phyloP scores from a whole-genome alignment of 2,888 invertebrate genomes.

The Ormyrus rosae region DNA sequence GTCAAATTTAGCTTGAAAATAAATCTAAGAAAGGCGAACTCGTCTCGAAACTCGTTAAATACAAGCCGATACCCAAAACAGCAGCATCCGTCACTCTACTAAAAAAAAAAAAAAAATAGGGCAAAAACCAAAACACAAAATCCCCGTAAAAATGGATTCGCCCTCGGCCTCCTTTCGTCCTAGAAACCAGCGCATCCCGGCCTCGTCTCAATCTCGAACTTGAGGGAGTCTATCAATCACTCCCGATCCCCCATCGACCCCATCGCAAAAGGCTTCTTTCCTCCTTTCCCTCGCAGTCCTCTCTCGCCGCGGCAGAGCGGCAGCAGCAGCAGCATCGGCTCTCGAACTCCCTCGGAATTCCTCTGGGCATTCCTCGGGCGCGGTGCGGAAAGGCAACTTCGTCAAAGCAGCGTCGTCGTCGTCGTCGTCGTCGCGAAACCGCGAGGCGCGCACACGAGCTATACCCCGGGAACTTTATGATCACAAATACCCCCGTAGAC shows the following conservation, averaged over 20 bases:
- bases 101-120: background rate
- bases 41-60: too few species aligned
- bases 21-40: too few species aligned
- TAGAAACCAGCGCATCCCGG: background rate
- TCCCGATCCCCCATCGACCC: background rate
- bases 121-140: background rate
- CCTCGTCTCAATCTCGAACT: conserved; percentile 23
- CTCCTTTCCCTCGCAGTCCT: too few species aligned
- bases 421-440: background rate
- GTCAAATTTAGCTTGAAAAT: too few species aligned
- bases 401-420: conserved; percentile 11
- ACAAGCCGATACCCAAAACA: too few species aligned
- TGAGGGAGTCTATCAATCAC: conserved; percentile 42
- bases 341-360: conserved; percentile 18
- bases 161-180: background rate
- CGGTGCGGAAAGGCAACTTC: background rate
- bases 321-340: background rate
- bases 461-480: conserved; percentile 10
- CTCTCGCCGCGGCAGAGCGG: too few species aligned
- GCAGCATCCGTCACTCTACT: too few species aligned
- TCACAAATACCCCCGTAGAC: conserved; percentile 23
- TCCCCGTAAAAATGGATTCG: background rate
- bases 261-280: too few species aligned
- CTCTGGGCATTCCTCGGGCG: background rate
- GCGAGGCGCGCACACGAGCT: background rate